Evolutionary conservation across 2,797 vertebrate species (phyloP).

Genomic region (Rhinichthys osculus): DNA sequence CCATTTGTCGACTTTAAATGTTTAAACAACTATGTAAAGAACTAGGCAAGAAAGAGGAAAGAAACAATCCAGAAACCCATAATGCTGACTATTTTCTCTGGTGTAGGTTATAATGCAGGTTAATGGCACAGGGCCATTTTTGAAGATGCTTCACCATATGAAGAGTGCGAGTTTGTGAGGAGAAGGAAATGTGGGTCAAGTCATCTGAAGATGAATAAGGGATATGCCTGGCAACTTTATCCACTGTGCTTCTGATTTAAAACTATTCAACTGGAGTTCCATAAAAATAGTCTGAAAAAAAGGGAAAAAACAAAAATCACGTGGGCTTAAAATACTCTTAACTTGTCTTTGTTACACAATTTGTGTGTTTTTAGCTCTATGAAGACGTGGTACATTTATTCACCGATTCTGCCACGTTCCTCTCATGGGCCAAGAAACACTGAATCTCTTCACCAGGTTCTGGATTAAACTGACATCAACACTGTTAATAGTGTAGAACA

Average conservation of each 20-base stretch:
- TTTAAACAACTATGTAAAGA: not conserved
- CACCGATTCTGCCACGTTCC: not conserved
- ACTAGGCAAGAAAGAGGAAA: not conserved
- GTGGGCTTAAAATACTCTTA: constrained; percentile 27
- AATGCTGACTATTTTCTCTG: not conserved
- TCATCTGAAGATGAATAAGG: constrained; percentile 34
- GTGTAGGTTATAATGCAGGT: not conserved
- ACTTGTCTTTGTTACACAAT: not conserved
- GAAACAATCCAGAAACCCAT: not conserved
- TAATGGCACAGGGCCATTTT: not conserved
- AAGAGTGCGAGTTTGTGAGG: constrained; percentile 4
- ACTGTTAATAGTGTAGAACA: not conserved
- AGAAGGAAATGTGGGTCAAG: constrained; percentile 10
- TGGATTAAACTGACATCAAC: not conserved
- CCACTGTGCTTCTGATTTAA: constrained; percentile 34
- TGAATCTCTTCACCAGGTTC: constrained; percentile 10
- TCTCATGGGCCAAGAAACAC: not conserved
- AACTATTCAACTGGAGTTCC: not conserved
- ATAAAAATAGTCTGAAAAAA: constrained; percentile 28
- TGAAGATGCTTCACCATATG: not conserved
- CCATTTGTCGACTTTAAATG: not conserved
- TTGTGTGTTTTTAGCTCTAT: not conserved
- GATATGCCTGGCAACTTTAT: constrained; percentile 20
- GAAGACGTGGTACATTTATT: not conserved
- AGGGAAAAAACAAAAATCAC: not conserved